These are phyloP conservation scores for Taxidea taxus DNA, from an alignment of 2,113 vertebrate genomes.

Conservation along the genomic window DNA sequence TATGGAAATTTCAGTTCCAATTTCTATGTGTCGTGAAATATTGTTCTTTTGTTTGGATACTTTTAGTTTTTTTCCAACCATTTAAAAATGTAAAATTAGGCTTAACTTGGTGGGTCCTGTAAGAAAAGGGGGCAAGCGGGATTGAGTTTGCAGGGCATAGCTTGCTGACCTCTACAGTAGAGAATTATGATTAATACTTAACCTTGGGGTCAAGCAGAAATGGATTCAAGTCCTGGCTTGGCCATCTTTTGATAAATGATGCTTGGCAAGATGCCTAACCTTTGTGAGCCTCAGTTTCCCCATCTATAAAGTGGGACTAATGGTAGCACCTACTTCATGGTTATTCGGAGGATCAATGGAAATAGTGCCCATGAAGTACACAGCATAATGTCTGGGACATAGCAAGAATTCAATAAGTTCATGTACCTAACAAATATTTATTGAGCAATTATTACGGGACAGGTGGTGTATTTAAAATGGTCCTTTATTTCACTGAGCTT, in stretches of 20 bases:
- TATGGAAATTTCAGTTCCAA: neutral
- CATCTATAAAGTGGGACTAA: neutral
- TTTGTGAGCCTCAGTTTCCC: neutral
- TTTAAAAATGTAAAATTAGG: neutral
- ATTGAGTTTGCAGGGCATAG: rapidly evolving
- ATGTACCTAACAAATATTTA: neutral
- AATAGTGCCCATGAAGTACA: neutral
- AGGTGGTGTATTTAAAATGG: neutral
- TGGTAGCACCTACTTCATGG: neutral
- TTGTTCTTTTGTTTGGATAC: neutral
- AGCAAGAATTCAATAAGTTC: neutral
- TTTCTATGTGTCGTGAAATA: neutral
- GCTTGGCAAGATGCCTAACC: neutral
- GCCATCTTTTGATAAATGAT: neutral
- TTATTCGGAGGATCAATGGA: neutral
- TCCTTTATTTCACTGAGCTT: neutral
- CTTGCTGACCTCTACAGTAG: neutral
- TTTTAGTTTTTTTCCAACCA: neutral
- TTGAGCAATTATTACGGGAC: neutral
- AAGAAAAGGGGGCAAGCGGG: neutral
- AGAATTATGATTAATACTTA: neutral
- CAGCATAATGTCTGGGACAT: neutral
- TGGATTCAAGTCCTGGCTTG: neutral
- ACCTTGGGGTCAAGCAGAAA: neutral
- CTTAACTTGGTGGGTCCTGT: neutral